These are phyloP conservation scores for Enteromius fasciolatus DNA, from an alignment of 2,797 vertebrate species.

Conservation along the genomic window DNA sequence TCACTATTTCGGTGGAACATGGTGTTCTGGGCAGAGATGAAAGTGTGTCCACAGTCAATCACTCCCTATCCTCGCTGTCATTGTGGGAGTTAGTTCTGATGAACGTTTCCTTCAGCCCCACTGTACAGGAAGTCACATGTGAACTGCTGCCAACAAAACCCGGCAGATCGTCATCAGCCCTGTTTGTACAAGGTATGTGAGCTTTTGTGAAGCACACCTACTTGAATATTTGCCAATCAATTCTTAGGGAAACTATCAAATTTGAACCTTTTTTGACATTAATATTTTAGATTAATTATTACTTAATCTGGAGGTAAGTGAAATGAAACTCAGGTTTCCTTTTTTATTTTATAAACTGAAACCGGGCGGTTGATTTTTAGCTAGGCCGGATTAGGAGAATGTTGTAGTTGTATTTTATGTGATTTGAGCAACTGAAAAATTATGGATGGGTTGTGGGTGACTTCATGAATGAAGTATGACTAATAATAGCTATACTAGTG, in stretches of 20 bases:
- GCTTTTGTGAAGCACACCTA: background rate
- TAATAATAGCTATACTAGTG: background rate
- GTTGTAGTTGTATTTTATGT: too few species aligned
- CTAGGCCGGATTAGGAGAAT: background rate
- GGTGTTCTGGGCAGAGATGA: constrained; percentile 58
- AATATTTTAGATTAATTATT: background rate
- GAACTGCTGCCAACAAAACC: constrained; percentile 63
- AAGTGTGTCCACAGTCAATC: constrained; percentile 66
- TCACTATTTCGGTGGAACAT: constrained; percentile 58
- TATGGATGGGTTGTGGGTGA: background rate
- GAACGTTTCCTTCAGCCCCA: constrained; percentile 43
- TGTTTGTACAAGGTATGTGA: constrained; percentile 78
- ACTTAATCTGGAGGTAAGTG: background rate
- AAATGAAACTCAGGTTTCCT: background rate
- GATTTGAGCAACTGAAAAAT: too few species aligned
- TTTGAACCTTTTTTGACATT: background rate
- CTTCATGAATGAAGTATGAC: background rate
- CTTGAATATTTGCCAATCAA: too few species aligned
- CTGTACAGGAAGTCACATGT: constrained; percentile 61
- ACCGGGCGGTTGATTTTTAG: background rate
- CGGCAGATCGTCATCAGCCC: constrained; percentile 60
- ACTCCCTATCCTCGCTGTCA: constrained; percentile 50
- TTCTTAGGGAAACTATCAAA: background rate
- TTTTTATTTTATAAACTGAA: background rate
- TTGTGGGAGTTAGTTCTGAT: constrained; percentile 74